Base-by-base conservation (phyloP, 2,797 vertebrate species). In the Anolis apletophallus region DNA sequence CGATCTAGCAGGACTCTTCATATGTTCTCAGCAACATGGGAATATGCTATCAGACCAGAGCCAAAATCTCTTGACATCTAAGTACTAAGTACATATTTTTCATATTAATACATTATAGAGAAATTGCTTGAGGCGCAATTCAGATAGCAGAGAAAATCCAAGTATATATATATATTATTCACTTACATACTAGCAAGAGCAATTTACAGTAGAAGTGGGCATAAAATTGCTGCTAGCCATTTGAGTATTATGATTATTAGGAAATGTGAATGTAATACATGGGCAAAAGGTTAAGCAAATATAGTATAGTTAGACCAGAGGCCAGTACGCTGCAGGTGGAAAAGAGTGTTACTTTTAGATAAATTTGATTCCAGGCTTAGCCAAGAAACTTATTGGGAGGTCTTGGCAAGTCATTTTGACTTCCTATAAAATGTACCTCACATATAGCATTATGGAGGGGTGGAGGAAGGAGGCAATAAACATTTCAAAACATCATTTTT, bases 11-110 rank as follows among this genome's bases (percentile, higher is more conserved):
- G 19, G 34, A 11, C 34, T 74, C 7, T 23, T 74, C 55, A 21
- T 46, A 64, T n/a, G 13, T 64, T 29, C 36, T 80, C 83, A 90
- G 91, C 89, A 91, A 93, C 92, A 94, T 93, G 90, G 89, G 89
- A 46, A 89, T 75, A 82, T 86, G 90, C 85, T 72, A 2, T 72
- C 86, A 91, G 88, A 86, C 92, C 46, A 69, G 36, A 68, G 61
- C 16, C 50, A 86, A 94, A 90, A 59, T 88, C 29, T 84, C 46
- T 89, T 91, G 69, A 91, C 87, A 88, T 59, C 80, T 91, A 85
- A 91, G 90, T 87, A 78, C 57, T 87, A 2, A 40, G 46, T 21
- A 17, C 71, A 14, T 89, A 72, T 83, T 91, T 86, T 91, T 14
- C 50, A 76, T 81, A 64, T 29, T 67, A 40, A 73, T 59, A 88